Base-by-base conservation (phyloP, 1,140 invertebrate species). In the Drosophila azteca region DNA sequence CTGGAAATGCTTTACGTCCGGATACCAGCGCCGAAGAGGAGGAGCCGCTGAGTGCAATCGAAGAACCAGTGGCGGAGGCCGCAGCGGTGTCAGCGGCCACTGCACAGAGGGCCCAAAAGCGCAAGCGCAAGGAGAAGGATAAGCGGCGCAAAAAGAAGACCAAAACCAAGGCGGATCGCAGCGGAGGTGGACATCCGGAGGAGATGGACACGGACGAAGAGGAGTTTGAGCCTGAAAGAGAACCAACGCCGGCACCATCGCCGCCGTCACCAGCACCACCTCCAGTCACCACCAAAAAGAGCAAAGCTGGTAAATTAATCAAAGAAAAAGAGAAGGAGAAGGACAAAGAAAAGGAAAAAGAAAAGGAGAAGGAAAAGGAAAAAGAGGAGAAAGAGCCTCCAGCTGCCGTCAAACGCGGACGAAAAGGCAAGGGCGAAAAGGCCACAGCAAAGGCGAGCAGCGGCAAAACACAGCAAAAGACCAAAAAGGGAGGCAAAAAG, bases 81-180 rank as follows among this genome's bases (percentile, higher is more conserved):
- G 11, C 35, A 39, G 35, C 35, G 3, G 0, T 11, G 11, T 9
- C 52, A 1, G 31, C 50, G 90, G 82, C 87, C 17, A 67, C 69
- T 79, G 35, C 35, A 39, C 69, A 92, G 64, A 69, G 79, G 70
- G 62, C 70, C 76, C 92, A 78, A 48, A 91, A 90, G 43, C 79
- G 90, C 24, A 91, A 91, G 53, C 79, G 79, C 31, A 88, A 90
- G 46, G 90, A 92, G 60, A 92, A 90, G 67, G 91, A 92, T 43
- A 92, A 91, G 87, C 69, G 73, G 54, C 90, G 81, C 67, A 92
- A 79, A 82, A 93, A 65, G 89, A 93, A 69, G 82, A 92, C 45
- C 46, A 93, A 93, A 31, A 91, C 91, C 31, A 92, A 92, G 41
- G 24, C 46, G 3, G 82, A 87, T 13, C 51, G 58, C 20, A 64